A percentile compares a stretch with the other conserved stretches of the same genome.
Conservation (phyloP, 2,797 vertebrate genomes). For the Smutsia gigantea region DNA sequence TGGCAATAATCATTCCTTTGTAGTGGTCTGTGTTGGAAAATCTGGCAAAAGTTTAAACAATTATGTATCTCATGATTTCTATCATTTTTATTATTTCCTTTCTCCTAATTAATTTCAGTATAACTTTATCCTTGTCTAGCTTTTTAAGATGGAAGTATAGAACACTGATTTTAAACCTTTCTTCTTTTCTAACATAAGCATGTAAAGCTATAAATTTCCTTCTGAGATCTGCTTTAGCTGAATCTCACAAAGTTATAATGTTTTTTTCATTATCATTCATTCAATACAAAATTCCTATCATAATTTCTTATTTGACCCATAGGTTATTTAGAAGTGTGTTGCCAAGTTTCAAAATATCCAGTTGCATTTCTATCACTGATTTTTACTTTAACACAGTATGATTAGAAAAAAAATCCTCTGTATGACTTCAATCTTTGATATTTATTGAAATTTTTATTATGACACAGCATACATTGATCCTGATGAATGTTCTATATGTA, state of each 20-base stretch:
- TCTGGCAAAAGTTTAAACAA: not conserved
- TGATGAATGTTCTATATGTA: not conserved
- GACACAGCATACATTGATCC: not conserved
- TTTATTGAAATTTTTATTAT: not conserved
- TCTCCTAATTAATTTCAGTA: not conserved
- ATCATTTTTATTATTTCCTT: not conserved
- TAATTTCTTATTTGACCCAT: not conserved
- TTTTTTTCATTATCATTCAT: not conserved
- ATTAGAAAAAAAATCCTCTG: not conserved
- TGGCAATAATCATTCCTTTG: not conserved
- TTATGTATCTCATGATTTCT: not conserved
- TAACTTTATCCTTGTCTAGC: not conserved
- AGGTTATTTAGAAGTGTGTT: not conserved
- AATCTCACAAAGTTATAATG: not conserved
- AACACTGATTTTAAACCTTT: not conserved
- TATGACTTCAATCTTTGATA: not conserved
- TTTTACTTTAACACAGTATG: not conserved
- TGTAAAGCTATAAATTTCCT: not conserved
- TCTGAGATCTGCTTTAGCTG: not conserved
- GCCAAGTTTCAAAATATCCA: not conserved
- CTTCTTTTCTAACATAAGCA: not conserved
- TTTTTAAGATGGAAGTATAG: not conserved
- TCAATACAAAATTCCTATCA: not conserved
- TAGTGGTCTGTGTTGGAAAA: not conserved
- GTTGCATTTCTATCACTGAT: not conserved